A percentile compares a stretch with the other conserved stretches of the same genome.
Evolutionary conservation across 2,888 invertebrate species (phyloP).

Genomic region (Monoplex corrugatus): DNA sequence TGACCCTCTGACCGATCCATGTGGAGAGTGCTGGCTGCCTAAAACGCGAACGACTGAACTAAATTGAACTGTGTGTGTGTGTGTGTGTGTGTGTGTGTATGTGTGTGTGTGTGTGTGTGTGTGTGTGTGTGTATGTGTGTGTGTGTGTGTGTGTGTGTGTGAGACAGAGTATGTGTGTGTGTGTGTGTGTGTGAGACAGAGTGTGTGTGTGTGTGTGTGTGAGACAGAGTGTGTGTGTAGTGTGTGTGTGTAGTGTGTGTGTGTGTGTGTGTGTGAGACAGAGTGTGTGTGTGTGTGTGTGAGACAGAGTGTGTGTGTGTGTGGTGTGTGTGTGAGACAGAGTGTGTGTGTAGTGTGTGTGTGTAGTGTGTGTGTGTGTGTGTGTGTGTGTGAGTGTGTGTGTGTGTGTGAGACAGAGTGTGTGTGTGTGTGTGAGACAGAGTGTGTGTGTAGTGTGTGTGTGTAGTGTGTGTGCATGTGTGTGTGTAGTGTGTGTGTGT

Average conservation of each 20-base stretch:
- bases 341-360: background rate
- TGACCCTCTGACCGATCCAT: too few species aligned
- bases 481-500: slow-evolving; percentile 25
- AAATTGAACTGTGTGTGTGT: slow-evolving; percentile 20
- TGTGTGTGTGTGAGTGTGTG: slow-evolving; percentile 10
- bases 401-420: background rate
- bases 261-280: slow-evolving; percentile 1
- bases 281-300: slow-evolving; percentile 22
- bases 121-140: background rate
- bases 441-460: too few species aligned
- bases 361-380: slow-evolving; percentile 1
- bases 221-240: background rate
- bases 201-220: slow-evolving; percentile 28
- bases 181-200: too few species aligned
- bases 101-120: background rate
- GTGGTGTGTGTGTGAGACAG: background rate
- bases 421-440: background rate
- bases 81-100: background rate
- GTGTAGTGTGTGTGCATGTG: background rate
- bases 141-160: background rate
- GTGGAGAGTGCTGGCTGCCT: too few species aligned
- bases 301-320: background rate
- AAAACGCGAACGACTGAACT: background rate
- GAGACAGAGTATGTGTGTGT: too few species aligned
- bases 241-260: slow-evolving; percentile 25